Evolutionary conservation across 2,797 vertebrate species (phyloP), one percentile per base, ranked within the genome.

Genomic region (Acanthornis magna): DNA sequence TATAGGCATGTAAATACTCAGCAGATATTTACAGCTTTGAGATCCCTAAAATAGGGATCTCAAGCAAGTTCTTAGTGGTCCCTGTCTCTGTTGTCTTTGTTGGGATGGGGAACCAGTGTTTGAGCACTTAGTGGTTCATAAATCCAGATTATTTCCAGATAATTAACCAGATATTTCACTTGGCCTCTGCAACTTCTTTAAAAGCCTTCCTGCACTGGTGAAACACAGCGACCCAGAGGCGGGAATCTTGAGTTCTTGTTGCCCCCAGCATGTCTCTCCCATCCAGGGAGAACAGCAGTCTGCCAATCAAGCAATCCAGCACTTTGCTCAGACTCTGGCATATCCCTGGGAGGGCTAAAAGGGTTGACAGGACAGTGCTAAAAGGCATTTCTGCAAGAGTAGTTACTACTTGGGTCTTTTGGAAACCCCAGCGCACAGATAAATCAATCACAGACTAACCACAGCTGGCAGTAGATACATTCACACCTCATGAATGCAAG

Each of bases 361-460:
- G 40, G 16, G 16, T 71, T 67, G 61, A 74, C 55, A 95, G 94
- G 53, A 79, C 42, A 90, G 11, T 18, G 79, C 63, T 84, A 76
- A 88, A 88, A 73, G 60, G 70, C 94, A 88, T 88, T 93, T 86
- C 70, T 88, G 61, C 63, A 87, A 71, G 32, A 61, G 61, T 55
- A 66, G 60, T 94, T 92, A 90, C 79, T 89, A 53, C 91, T 61
- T 27, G 45, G 61, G 54, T 81, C 74, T 81, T 89, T 61, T 62
- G 40, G 78, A 93, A 93, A 85, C 68, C 84, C 63, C 74, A 90
- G 50, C 1, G 5, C 83, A 68, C 60, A 79, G 88, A 76, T 67
- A 94, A 94, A 91, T 84, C 91, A 95, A 94, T 95, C 80, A 87
- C 55, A 60, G 45, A 30, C 82, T 94, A 91, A 94, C 82, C 88